Evolutionary conservation across 2,113 vertebrate species (phyloP).

Genomic region (Phoenicopterus ruber): DNA sequence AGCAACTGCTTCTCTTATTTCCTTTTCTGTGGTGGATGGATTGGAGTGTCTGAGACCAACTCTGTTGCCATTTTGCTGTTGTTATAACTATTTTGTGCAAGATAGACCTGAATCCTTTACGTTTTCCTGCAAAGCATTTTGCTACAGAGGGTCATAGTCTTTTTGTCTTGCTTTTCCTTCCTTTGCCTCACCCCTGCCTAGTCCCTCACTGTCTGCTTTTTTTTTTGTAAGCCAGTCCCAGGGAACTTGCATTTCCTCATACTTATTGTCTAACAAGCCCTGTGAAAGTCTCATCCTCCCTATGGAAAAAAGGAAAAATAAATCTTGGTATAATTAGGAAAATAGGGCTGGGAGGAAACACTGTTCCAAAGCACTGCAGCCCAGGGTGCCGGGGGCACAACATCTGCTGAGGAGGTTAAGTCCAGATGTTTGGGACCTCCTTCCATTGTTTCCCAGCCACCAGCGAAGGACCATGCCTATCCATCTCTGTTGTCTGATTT

Average conservation of each 20-base stretch:
- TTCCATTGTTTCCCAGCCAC: background rate
- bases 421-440: background rate
- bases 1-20: conserved; percentile 1
- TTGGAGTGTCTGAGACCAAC: conserved; percentile 6
- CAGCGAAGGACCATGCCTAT: background rate
- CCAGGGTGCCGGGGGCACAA: background rate
- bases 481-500: background rate
- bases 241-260: conserved; percentile 20
- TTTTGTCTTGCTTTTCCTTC: conserved; percentile 33
- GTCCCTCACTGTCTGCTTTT: background rate
- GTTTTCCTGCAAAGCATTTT: conserved; percentile 36
- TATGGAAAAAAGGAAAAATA: background rate
- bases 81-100: conserved; percentile 32
- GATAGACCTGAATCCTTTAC: background rate
- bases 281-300: background rate
- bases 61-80: conserved; percentile 29
- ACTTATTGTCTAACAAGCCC: conserved; percentile 18
- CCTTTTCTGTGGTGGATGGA: background rate
- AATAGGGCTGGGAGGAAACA: background rate
- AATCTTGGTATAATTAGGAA: background rate
- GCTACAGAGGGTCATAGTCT: background rate
- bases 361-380: background rate
- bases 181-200: background rate
- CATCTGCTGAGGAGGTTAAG: background rate
- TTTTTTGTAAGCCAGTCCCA: background rate